These are phyloP conservation scores for Hycleus cichorii DNA, from an alignment of 1,140 invertebrate genomes.

Conservation along the genomic window DNA sequence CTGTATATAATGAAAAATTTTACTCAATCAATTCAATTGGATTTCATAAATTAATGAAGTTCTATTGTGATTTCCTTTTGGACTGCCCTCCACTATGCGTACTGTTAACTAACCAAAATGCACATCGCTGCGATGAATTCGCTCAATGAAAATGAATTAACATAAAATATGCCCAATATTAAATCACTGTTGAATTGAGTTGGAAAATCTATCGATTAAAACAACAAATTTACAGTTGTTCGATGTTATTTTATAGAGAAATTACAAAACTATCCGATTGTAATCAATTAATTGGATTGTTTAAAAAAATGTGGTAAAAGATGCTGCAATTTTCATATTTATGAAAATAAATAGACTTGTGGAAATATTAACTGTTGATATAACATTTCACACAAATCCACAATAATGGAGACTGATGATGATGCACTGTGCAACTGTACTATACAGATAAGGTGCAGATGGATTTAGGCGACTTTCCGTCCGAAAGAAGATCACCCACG, in stretches of 20 bases:
- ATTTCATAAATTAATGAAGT: background rate
- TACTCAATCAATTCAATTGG: background rate
- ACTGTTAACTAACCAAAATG: too few relatives aligned
- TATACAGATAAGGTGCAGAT: conserved; percentile 13
- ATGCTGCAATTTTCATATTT: background rate
- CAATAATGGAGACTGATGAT: conserved; percentile 13
- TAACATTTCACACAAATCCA: conserved; percentile 8
- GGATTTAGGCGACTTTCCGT: conserved; percentile 7
- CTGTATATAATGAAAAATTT: background rate
- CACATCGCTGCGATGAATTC: too few relatives aligned
- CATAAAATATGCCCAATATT: background rate
- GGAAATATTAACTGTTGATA: conserved; percentile 6
- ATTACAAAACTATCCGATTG: too few relatives aligned
- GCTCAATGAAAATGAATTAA: background rate
- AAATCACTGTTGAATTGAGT: background rate
- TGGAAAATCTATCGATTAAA: too few relatives aligned
- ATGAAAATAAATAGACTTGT: conserved; percentile 7
- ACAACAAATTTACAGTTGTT: too few relatives aligned
- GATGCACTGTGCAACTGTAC: conserved; percentile 16
- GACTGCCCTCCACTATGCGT: too few relatives aligned
- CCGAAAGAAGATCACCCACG: conserved; percentile 2
- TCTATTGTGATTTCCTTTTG: too few relatives aligned
- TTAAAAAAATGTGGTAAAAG: background rate
- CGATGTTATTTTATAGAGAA: too few relatives aligned
- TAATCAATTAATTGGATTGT: too few relatives aligned